Evolutionary conservation across 2,888 invertebrate species (phyloP), one percentile per base, ranked within the genome.

Genomic region (Achlya flavicornis): DNA sequence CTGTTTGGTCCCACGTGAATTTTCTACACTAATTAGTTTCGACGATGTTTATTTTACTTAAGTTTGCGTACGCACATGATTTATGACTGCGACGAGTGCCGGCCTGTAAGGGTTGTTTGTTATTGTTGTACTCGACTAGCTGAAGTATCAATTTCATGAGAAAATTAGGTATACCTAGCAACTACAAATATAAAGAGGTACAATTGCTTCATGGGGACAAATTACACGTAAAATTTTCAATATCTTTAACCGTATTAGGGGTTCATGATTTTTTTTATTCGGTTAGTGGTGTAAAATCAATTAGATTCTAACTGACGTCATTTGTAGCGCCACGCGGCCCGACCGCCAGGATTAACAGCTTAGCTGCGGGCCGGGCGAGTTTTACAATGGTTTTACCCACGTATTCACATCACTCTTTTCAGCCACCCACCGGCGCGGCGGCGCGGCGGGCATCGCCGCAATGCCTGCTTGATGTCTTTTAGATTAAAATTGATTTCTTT

Each of bases 11-110:
- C 92, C 92, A 89, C 88, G 90, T 91, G 92, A 91, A 91, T 92
- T 92, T 90, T 90, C 89, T 88, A 87, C 90, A 86, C 91, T 92
- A 92, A 92, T 92, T 91, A 92, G 91, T 91, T 92, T 87, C 80
- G 79, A 83, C 85, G 80, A 87, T 92, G 92, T 92, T 91, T 92
- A 92, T 92, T 92, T 91, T 90, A 87, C 87, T 85, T 84, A 84
- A 89, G 89, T 91, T 91, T 87, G 82, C 82, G 82, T 81, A 82
- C 78, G 86, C 86, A 83, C 82, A 89, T 91, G 91, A 91, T 91
- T 91, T 91, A 91, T 89, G 84, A 75, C 79, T 71, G 79, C 77
- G 81, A 75, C 79, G 80, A 84, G 85, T 78, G 75, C 19, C 19
- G 10, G 19, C 19, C 76, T 70, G 65, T 74, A 73, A 78, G 74